phyloP scores from a whole-genome alignment of 2,113 vertebrate genomes.

The Motacilla tschutschensis region DNA sequence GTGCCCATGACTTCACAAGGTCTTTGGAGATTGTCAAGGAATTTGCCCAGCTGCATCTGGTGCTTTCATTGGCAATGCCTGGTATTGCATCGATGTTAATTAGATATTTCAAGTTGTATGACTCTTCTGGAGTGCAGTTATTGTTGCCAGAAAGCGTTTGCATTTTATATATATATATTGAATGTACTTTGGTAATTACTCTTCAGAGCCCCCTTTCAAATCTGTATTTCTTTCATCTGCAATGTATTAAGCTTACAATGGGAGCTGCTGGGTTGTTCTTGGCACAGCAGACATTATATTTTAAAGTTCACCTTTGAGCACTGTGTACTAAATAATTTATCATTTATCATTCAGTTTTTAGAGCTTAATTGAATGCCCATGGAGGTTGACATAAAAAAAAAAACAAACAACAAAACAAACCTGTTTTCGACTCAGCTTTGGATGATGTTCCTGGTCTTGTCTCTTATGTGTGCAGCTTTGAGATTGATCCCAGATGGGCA shows the following conservation, averaged over 20 bases:
- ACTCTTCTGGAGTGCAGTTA: background rate
- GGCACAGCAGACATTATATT: background rate
- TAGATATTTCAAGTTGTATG: background rate
- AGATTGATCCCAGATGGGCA: background rate
- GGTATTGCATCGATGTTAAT: constrained; percentile 1
- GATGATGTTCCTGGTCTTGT: background rate
- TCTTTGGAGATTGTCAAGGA: background rate
- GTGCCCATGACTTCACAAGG: background rate
- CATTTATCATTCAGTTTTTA: background rate
- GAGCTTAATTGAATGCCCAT: background rate
- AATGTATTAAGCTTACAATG: background rate
- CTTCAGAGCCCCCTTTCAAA: background rate
- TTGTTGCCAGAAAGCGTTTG: background rate
- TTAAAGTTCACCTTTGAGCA: background rate
- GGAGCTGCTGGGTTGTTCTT: background rate
- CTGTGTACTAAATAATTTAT: background rate
- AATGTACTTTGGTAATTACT: constrained; percentile 1
- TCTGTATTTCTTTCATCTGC: background rate
- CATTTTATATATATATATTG: background rate
- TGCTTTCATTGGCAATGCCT: constrained; percentile 9
- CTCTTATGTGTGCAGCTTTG: background rate
- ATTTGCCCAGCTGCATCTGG: background rate
- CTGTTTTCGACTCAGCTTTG: background rate
- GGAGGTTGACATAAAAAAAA: background rate
- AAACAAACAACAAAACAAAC: background rate